Conservation (phyloP, 1,140 invertebrate genomes). For the Onthophagus taurus region DNA sequence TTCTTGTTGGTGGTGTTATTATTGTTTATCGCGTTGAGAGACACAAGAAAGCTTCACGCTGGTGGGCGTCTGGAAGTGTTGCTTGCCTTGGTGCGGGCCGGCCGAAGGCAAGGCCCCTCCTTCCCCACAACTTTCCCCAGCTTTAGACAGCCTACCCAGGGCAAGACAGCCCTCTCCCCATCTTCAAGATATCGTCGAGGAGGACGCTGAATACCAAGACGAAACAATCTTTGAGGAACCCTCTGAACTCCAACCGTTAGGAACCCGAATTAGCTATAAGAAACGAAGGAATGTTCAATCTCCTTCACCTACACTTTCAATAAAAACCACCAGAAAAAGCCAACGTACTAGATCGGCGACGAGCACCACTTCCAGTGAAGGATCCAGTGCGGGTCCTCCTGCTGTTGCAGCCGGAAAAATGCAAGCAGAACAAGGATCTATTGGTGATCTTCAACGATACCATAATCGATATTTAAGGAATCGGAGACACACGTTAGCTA, state of each 20-base stretch:
- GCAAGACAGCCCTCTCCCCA: slow-evolving; percentile 28
- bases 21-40: slow-evolving; percentile 4
- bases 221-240: slow-evolving; percentile 19
- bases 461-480: slow-evolving; percentile 73
- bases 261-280: slow-evolving; percentile 24
- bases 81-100: slow-evolving; percentile 38
- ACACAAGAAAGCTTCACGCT: slow-evolving; percentile 28
- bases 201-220: slow-evolving; percentile 27
- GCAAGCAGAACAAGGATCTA: slow-evolving; percentile 82
- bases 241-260: slow-evolving; percentile 25
- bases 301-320: slow-evolving; percentile 33
- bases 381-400: slow-evolving; percentile 18
- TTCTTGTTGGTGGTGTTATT: slow-evolving; percentile 11
- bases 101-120: slow-evolving; percentile 34
- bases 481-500: slow-evolving; percentile 73
- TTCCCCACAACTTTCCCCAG: slow-evolving; percentile 24
- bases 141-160: slow-evolving; percentile 17
- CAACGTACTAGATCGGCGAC: slow-evolving; percentile 26
- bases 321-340: slow-evolving; percentile 24
- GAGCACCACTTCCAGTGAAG: slow-evolving; percentile 26
- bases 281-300: slow-evolving; percentile 30
- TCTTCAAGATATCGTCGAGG: slow-evolving; percentile 35
- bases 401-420: slow-evolving; percentile 50
- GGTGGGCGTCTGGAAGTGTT: slow-evolving; percentile 39
- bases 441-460: slow-evolving; percentile 76